These are phyloP conservation scores for Malurus elegans DNA, from an alignment of 2,113 vertebrate genomes.

Conservation along the genomic window DNA sequence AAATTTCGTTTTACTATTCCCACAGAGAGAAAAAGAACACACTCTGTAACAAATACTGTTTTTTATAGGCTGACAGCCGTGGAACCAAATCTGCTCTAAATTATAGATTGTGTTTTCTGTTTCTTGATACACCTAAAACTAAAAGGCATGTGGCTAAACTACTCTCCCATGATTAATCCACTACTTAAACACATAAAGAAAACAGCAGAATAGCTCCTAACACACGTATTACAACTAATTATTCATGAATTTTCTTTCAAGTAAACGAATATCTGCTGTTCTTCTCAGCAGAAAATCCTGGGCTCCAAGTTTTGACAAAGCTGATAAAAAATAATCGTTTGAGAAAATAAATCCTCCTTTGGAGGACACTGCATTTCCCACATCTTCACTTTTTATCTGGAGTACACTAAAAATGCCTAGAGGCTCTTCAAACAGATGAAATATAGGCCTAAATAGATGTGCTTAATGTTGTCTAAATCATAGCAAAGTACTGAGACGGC, in stretches of 20 bases:
- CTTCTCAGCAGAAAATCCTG: conserved; percentile 7
- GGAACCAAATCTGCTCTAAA: background rate
- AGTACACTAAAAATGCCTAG: conserved; percentile 55
- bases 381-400: conserved; percentile 58
- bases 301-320: conserved; percentile 29
- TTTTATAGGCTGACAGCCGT: background rate
- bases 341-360: conserved; percentile 42
- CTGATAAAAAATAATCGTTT: conserved; percentile 52
- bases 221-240: background rate
- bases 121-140: background rate
- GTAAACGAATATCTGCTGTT: conserved; percentile 19
- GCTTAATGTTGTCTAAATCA: conserved; percentile 64
- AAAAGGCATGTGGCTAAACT: background rate
- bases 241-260: conserved; percentile 27
- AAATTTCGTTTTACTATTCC: background rate
- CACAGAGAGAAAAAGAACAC: background rate
- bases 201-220: background rate
- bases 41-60: background rate
- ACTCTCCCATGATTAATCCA: background rate
- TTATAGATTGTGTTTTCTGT: background rate
- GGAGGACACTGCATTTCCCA: conserved; percentile 25
- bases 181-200: background rate
- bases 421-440: conserved; percentile 49
- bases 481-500: conserved; percentile 23
- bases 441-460: conserved; percentile 38